A percentile compares a stretch with the other conserved stretches of the same genome.
Evolutionary conservation across 2,888 invertebrate genomes (phyloP).

Genomic region (Hydriomena furcata): DNA sequence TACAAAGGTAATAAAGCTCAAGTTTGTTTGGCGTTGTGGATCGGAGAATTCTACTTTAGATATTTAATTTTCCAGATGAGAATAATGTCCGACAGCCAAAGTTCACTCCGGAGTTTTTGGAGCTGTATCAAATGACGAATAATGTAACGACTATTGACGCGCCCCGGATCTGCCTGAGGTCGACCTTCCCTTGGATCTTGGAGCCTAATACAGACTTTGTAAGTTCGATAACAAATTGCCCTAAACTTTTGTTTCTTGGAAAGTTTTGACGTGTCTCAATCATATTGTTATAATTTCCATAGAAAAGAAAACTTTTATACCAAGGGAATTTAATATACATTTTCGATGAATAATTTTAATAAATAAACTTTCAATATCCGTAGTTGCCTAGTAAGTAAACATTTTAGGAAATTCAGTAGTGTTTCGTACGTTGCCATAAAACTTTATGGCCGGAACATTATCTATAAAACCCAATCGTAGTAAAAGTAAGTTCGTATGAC

Average conservation of each 20-base stretch:
- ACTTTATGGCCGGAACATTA: constrained; percentile 17
- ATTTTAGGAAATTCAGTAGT: constrained; percentile 17
- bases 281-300: constrained; percentile 3
- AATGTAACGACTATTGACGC: constrained; percentile 71
- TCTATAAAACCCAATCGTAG: constrained; percentile 21
- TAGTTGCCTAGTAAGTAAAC: constrained; percentile 2
- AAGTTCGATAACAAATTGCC: constrained; percentile 35
- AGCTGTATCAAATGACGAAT: constrained; percentile 63
- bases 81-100: constrained; percentile 66
- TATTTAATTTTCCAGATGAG: constrained; percentile 55
- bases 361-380: constrained; percentile 1
- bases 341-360: constrained; percentile 1
- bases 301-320: constrained; percentile 7
- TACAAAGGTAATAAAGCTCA: constrained; percentile 61
- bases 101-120: constrained; percentile 67
- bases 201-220: constrained; percentile 75
- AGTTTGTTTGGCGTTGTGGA: constrained; percentile 11
- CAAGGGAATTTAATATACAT: neutral
- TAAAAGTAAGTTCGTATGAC: too few relatives aligned
- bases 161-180: constrained; percentile 66
- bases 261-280: constrained; percentile 6
- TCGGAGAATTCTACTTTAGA: constrained; percentile 25
- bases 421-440: constrained; percentile 16
- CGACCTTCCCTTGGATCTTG: constrained; percentile 78
- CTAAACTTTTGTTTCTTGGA: neutral